Evolutionary conservation across 2,888 invertebrate species (phyloP), one percentile per base, ranked within the genome.

Genomic region (Cylloceria caligata): DNA sequence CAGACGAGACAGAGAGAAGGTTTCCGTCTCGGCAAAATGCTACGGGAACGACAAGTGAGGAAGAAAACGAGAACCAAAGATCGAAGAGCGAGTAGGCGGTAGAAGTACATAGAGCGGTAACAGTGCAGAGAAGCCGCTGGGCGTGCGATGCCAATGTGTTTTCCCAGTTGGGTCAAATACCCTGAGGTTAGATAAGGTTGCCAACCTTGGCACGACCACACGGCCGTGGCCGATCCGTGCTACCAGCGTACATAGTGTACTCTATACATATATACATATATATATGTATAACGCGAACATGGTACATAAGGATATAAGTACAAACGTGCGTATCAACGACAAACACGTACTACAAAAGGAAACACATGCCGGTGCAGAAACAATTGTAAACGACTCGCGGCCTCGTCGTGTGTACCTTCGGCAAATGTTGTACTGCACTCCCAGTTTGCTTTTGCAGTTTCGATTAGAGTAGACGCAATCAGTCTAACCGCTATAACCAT

Each of bases 121-220:
- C 67, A 60, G 30, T 49, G 77, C 30, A 34, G 55, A 65, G 49
- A 60, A 68, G 68, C 34, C 16, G 57, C 27, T 57, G 62, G 16
- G 60, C 47, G 42, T 36, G 65, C 82, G 79, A 85, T 88, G 88
- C 87, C 86, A 88, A 88, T 88, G 87, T 86, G 83, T 89, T 89
- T 89, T 89, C 89, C 87, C 85, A 86, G 88, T 89, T 88, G 88
- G 90, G 89, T 90, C 90, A 90, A 90, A 87, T 87, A 90, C 88
- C 89, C 90, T 89, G 88, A 86, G 84, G 83, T 88, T 86, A 89
- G 89, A 90, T 89, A 90, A 90, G 90, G 87, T 88, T 88, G 85
- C 85, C 89, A 89, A 88, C 88, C 88, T 89, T 88, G 88, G 88
- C 88, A 88, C 87, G 86, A 85, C 85, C 87, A 80, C 84, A 52